Base-by-base conservation (phyloP, 1,140 invertebrate species). In the Rhagoletis zephyria region DNA sequence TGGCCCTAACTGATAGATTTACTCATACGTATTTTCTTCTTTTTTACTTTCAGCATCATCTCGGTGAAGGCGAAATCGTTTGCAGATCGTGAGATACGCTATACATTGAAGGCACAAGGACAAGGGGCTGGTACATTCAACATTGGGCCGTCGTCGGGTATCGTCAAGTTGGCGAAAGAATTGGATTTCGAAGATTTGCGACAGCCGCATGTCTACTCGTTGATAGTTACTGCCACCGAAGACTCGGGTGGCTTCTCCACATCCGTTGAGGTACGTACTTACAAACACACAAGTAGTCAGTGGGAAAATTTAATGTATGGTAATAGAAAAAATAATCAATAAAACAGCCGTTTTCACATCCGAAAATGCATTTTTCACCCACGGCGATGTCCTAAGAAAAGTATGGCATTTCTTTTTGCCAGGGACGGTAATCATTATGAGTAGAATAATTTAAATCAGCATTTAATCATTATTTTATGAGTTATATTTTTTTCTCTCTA, bases 31-130 rank as follows among this genome's bases (percentile, higher is more conserved):
- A 16, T 88, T 30, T 89, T 4, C 74, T 42, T 45, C 42, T 45
- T 85, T 81, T 56, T 30, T 74, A 14, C 56, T 89, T 90, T 40
- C 90, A 92, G 92, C 89, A 98, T 98, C 64, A 98, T 98, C 93
- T 98, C 97, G 64, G 97, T 98, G 87, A 98, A 98, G 94, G 97
- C 98, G 0, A 98, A 98, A 93, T 98, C 97, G 5, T 98, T 98
- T 93, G 97, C 98, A 85, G 97, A 98, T 93, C 95, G 97, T 60
- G 97, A 98, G 93, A 98, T 98, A 89, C 95, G 97, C 3, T 98
- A 98, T 93, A 98, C 97, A 0, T 91, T 98, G 88, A 98, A 98
- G 93, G 97, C 97, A 3, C 96, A 98, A 94, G 97, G 97, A 5
- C 97, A 97, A 94, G 98, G 97, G 3, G 97, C 97, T 10, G 97